Base-by-base conservation (phyloP, 2,888 invertebrate genomes). In the Acrocera orbiculus region DNA sequence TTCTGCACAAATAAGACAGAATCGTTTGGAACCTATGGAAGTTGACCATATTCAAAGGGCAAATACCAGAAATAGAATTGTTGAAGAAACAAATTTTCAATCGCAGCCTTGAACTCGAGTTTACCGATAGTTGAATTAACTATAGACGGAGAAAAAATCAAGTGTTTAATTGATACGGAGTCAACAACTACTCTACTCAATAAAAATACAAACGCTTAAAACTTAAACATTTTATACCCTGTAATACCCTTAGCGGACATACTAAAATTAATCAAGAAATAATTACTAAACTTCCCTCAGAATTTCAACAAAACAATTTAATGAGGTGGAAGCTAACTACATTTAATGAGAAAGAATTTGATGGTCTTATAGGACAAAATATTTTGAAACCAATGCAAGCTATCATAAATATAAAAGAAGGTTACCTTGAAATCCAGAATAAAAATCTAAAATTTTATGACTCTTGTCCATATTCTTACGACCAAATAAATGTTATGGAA, bases 51-150 rank as follows among this genome's bases (percentile, higher is more conserved):
- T 30, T 26, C 35, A 20, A 19, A 30, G 15, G 26, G 20, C n/a
- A 25, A 9, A 16, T 20, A 20, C 22, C 24, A 15, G 19, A 16
- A 28, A 27, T 31, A 16, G 32, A 41, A 30, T 34, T 35, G 30
- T 27, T 36, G 39, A 41, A 22, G 36, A 42, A 27, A 16, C 38
- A 40, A 38, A 42, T 44, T 43, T 42, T 40, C 40, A 30, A 35
- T 36, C 36, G 39, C 26, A 23, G 32, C 39, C 33, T 40, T 34
- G 28, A 16, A 32, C 17, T 42, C 39, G 39, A 32, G 37, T 40
- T 35, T 42, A 40, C 42, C 41, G 13, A 30, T 43, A 30, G 38
- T 43, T 20, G 34, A 38, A 14, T 32, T 41, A 23, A 40, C 44
- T 24, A 27, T 42, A 30, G 40, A 38, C 16, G 38, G 36, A 34